Conservation (phyloP, 2,797 vertebrate genomes). For the Thripadectes ignobilis region DNA sequence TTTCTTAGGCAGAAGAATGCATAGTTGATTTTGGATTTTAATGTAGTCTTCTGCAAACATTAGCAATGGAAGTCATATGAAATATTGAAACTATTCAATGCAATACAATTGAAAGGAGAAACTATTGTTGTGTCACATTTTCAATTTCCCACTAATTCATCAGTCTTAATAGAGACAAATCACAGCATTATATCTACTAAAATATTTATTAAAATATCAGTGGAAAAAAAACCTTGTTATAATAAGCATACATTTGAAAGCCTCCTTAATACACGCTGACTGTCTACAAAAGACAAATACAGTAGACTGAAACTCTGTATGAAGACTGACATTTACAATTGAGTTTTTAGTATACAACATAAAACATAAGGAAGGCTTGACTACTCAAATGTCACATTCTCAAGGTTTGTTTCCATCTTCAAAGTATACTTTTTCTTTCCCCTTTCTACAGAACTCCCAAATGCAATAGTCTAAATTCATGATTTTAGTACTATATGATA, state of each 20-base stretch:
- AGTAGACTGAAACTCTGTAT: neutral
- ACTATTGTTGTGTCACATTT: neutral
- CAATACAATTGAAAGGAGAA: neutral
- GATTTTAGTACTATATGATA: neutral
- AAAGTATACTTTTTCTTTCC: neutral
- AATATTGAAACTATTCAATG: neutral
- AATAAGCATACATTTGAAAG: neutral
- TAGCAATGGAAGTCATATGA: neutral
- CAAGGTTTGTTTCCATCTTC: neutral
- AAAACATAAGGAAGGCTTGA: neutral
- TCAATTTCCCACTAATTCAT: neutral
- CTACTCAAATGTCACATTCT: neutral
- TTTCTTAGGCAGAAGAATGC: neutral
- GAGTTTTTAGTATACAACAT: neutral
- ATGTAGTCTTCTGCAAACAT: neutral
- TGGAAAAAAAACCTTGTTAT: neutral
- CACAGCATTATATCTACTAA: neutral
- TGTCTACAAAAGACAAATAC: neutral
- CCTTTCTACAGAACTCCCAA: neutral
- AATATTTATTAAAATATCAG: neutral
- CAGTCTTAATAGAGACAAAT: constrained; percentile 3
- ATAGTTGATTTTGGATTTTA: neutral
- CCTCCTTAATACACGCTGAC: neutral
- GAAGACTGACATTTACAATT: neutral
- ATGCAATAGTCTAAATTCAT: neutral